phyloP scores from a whole-genome alignment of 2,888 invertebrate species.

The Drosophila lacicola region DNA sequence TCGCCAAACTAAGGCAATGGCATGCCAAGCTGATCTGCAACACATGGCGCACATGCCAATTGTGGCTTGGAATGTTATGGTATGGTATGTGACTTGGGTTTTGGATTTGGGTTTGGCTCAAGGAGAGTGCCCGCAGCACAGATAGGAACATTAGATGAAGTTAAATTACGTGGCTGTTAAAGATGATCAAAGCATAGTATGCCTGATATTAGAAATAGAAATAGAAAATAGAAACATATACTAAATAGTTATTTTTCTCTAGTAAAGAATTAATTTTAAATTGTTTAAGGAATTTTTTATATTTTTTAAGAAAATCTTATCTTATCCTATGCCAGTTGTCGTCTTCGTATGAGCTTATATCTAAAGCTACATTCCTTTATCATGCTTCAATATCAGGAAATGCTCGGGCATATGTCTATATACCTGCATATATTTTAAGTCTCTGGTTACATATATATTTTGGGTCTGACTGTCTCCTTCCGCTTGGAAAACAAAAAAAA shows the following conservation, averaged over 20 bases:
- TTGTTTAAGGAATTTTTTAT: no score
- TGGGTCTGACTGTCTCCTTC: slow-evolving; percentile 46
- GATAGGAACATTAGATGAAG: background rate
- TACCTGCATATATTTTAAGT: slow-evolving; percentile 8
- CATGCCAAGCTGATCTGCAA: slow-evolving; percentile 41
- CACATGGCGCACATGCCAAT: slow-evolving; percentile 62
- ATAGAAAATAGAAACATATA: no score
- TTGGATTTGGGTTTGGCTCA: slow-evolving; percentile 7
- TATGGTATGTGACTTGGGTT: slow-evolving; percentile 10
- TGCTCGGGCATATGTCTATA: slow-evolving; percentile 9
- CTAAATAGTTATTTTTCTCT: no score
- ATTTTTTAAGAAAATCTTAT: no score
- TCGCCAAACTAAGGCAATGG: background rate
- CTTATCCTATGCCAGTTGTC: no score
- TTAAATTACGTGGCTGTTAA: no score
- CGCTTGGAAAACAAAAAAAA: slow-evolving; percentile 45
- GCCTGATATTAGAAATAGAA: no score
- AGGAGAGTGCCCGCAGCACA: no score
- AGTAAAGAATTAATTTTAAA: no score
- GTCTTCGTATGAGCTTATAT: no score
- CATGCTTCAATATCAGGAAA: slow-evolving; percentile 37
- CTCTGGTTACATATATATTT: slow-evolving; percentile 31
- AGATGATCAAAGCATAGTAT: background rate
- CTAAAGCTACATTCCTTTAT: background rate
- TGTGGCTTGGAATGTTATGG: slow-evolving; percentile 37